A percentile compares a stretch with the other conserved stretches of the same genome.
phyloP scores from a whole-genome alignment of 2,888 invertebrate species.

The Julus scandinavius region DNA sequence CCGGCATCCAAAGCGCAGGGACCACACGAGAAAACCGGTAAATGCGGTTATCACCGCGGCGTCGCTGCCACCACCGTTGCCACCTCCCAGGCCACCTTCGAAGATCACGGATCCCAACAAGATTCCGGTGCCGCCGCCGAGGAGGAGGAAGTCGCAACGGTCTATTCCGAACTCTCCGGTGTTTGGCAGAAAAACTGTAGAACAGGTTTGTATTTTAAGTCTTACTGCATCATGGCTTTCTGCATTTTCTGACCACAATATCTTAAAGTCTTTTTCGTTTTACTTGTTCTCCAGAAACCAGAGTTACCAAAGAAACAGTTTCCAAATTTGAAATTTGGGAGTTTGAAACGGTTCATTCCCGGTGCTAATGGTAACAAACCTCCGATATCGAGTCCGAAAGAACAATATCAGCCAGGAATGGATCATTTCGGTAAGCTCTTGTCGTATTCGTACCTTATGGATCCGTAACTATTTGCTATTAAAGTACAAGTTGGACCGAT shows the following conservation, averaged over 20 bases:
- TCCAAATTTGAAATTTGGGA: slow-evolving; percentile 54
- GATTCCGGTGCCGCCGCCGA: slow-evolving; percentile 74
- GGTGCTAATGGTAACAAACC: neutral
- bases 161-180: slow-evolving; percentile 62
- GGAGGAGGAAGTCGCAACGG: slow-evolving; percentile 69
- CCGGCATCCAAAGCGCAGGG: slow-evolving; percentile 86
- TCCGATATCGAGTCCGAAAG: neutral
- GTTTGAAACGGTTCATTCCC: slow-evolving; percentile 48
- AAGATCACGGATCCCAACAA: slow-evolving; percentile 71
- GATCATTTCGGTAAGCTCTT: neutral
- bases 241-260: neutral
- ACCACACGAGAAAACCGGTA: slow-evolving; percentile 78
- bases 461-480: too few relatives aligned
- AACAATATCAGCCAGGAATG: neutral
- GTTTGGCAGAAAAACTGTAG: slow-evolving; percentile 50
- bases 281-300: slow-evolving; percentile 52
- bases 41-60: slow-evolving; percentile 52
- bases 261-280: neutral
- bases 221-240: neutral
- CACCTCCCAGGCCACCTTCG: slow-evolving; percentile 60
- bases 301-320: slow-evolving; percentile 56
- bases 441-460: too few relatives aligned
- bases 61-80: slow-evolving; percentile 48
- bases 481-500: too few relatives aligned
- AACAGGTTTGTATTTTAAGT: neutral